Evolutionary conservation across 2,797 vertebrate genomes (phyloP).

Genomic region (Enteromius trimaculatus): DNA sequence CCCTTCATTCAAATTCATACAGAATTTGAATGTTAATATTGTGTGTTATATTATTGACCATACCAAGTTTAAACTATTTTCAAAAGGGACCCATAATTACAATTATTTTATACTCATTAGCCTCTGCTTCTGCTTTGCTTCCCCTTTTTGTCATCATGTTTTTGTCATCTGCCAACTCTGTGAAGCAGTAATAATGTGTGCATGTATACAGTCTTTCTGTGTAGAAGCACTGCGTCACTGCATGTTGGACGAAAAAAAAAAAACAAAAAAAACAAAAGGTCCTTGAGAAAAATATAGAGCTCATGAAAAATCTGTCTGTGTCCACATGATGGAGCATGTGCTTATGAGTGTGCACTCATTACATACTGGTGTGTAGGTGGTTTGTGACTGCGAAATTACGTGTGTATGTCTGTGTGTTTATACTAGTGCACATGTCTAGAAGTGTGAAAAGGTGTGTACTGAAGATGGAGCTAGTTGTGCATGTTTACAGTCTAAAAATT

Average conservation of each 20-base stretch:
- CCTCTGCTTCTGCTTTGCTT: not conserved
- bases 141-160: no score
- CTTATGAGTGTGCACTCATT: not conserved
- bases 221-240: not conserved
- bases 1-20: not conserved
- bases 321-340: constrained; percentile 40
- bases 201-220: not conserved
- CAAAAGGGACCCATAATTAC: not conserved
- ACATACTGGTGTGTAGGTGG: constrained; percentile 24
- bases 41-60: not conserved
- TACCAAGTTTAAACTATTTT: not conserved
- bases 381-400: not conserved
- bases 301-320: constrained; percentile 10
- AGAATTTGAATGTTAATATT: no score
- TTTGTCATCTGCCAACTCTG: no score
- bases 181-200: not conserved
- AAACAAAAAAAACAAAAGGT: not conserved
- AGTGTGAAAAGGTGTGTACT: not conserved
- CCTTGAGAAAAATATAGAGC: not conserved
- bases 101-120: not conserved
- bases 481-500: not conserved
- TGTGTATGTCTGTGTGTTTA: constrained; percentile 5
- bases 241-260: not conserved
- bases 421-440: constrained; percentile 6
- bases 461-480: not conserved